Evolutionary conservation across 1,140 invertebrate species (phyloP).

Genomic region (Bombus confusus): DNA sequence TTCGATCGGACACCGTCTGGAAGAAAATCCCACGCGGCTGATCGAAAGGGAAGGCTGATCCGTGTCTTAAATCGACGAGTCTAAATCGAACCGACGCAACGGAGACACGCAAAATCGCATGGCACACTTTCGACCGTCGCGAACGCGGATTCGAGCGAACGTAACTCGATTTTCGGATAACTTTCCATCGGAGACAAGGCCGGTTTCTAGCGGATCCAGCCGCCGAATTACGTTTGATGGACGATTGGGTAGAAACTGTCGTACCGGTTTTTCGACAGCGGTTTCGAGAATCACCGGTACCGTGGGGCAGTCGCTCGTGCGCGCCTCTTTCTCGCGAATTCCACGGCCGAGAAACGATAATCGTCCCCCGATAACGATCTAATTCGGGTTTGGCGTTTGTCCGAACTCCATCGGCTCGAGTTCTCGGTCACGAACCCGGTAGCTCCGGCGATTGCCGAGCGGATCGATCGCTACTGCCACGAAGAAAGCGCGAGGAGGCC

Average conservation of each 20-base stretch:
- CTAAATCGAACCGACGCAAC: not conserved
- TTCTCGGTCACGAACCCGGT: not conserved
- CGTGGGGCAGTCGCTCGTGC: not conserved
- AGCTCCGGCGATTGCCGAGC: not conserved
- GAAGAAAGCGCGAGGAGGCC: not conserved
- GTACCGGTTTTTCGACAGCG: not conserved
- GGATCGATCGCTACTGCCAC: not conserved
- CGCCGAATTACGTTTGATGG: not conserved
- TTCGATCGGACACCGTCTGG: not conserved
- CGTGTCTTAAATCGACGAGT: not conserved
- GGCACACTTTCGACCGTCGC: not conserved
- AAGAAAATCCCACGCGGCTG: not conserved
- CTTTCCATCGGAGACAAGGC: not conserved
- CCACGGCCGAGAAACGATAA: constrained; percentile 15
- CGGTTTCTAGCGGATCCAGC: not conserved
- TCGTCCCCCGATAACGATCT: not conserved
- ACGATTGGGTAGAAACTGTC: not conserved
- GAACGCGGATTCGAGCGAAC: not conserved
- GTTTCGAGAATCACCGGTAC: not conserved
- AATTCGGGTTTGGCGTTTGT: not conserved
- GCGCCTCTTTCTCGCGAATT: not conserved
- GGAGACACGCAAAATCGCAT: not conserved
- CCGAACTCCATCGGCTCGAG: not conserved
- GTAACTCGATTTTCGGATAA: not conserved
- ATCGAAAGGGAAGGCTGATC: no score